A percentile compares a stretch with the other conserved stretches of the same genome.
These are phyloP conservation scores for Scolopax mira DNA, from an alignment of 2,113 vertebrate species.

Conservation along the genomic window DNA sequence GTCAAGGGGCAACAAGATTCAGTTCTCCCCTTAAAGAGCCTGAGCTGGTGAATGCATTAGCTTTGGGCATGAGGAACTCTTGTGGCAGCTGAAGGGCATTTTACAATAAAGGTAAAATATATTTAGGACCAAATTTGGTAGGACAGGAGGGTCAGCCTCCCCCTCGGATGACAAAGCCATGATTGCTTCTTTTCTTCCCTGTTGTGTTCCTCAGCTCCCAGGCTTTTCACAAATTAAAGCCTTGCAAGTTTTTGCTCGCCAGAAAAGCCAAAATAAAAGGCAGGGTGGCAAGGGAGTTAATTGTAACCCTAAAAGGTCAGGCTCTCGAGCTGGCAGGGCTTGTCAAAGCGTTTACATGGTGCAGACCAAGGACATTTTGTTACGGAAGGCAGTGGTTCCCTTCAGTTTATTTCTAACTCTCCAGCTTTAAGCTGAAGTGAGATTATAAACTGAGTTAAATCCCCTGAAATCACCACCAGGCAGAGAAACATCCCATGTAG, in stretches of 20 bases:
- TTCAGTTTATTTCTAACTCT: not conserved
- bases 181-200: not conserved
- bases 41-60: not conserved
- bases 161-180: not conserved
- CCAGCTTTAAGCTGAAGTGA: not conserved
- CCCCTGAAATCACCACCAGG: not conserved
- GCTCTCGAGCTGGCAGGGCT: not conserved
- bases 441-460: not conserved
- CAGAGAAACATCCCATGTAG: not conserved
- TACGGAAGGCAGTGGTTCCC: not conserved
- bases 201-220: not conserved
- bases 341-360: not conserved
- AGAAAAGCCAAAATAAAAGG: not conserved
- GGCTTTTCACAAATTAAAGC: conserved; percentile 25
- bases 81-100: conserved; percentile 36
- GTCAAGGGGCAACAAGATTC: conserved; percentile 62
- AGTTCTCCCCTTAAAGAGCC: conserved; percentile 23
- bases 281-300: not conserved
- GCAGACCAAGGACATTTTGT: not conserved
- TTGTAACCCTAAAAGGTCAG: not conserved
- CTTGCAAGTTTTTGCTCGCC: not conserved
- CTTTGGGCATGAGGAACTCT: not conserved
- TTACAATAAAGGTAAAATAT: not conserved
- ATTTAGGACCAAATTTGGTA: conserved; percentile 37
- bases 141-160: not conserved